Evolutionary conservation across 2,113 vertebrate genomes (phyloP), one percentile per base, ranked within the genome.

Genomic region (Hypocryptadius cinnamomeus): DNA sequence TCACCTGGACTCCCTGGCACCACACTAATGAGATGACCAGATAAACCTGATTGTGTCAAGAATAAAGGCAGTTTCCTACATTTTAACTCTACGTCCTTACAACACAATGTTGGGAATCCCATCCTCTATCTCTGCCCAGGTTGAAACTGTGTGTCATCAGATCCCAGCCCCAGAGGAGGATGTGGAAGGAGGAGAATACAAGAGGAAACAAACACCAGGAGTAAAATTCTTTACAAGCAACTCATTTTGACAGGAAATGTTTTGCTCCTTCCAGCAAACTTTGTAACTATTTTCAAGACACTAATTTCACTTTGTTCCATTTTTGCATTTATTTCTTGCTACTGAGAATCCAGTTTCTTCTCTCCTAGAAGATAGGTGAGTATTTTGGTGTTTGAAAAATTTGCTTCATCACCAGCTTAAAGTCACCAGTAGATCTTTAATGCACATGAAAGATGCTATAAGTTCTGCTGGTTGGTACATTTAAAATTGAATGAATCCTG

Each of bases 171-270:
- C 54, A 44, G 31, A 72, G 33, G 15, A 79, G 35, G 50, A 87
- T 66, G 30, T 84, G 50, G 40, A 63, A 47, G 57, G 63, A 85
- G 33, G 44, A 81, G 48, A 60, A 65, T 22, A 33, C 33, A 87
- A 64, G 66, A 91, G 82, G 66, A 92, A 93, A 69, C 31, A 71
- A 86, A 77, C 51, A 61, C 7, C 23, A 73, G 54, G 63, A 77
- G 8, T 27, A 85, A 78, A 87, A 87, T 93, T 82, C 63, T 89
- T 93, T 24, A 50, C 48, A 33, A 13, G 18, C 30, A 66, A 85
- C 54, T 94, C 42, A 70, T 79, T 85, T 78, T 70, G 50, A 51
- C 59, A 63, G 81, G 78, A 94, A 90, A 71, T 44, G 8, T 45
- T 60, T 31, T 47, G 11, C 40, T 93, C 11, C n/a, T 63, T 92